These are phyloP conservation scores for Phoebastria nigripes DNA, from an alignment of 2,797 vertebrate genomes.

Conservation along the genomic window DNA sequence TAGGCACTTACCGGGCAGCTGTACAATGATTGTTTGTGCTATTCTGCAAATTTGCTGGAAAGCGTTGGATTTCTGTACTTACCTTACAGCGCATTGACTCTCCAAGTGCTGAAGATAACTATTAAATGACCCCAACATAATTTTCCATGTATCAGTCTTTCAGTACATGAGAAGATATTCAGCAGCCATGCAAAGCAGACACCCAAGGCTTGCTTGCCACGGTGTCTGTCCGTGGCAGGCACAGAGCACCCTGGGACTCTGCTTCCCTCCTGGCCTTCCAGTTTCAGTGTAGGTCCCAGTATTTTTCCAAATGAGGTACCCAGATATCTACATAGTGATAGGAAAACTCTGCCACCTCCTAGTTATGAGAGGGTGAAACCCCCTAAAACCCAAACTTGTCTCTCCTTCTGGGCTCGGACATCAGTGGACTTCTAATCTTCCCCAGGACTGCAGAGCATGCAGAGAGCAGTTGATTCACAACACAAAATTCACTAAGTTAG, in stretches of 20 bases:
- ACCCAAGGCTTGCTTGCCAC: not conserved
- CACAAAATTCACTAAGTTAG: not conserved
- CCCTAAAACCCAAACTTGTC: not conserved
- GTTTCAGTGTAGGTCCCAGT: not conserved
- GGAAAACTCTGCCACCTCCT: not conserved
- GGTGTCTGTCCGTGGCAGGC: not conserved
- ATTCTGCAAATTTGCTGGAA: not conserved
- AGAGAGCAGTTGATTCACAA: not conserved
- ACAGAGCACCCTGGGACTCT: fast-evolving
- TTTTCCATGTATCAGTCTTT: not conserved
- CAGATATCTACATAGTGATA: not conserved
- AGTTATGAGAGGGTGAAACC: fast-evolving
- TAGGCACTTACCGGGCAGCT: not conserved
- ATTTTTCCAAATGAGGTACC: not conserved
- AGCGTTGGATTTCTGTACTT: not conserved
- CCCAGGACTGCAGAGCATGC: not conserved
- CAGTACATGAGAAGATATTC: not conserved
- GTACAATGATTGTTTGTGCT: not conserved
- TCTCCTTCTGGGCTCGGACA: not conserved
- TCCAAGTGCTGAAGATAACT: not conserved
- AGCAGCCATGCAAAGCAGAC: not conserved
- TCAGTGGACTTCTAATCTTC: not conserved
- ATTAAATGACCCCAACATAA: not conserved
- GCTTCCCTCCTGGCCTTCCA: not conserved
- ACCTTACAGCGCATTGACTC: not conserved